Evolutionary conservation across 2,797 vertebrate species (phyloP).

Genomic region (Varecia variegata): DNA sequence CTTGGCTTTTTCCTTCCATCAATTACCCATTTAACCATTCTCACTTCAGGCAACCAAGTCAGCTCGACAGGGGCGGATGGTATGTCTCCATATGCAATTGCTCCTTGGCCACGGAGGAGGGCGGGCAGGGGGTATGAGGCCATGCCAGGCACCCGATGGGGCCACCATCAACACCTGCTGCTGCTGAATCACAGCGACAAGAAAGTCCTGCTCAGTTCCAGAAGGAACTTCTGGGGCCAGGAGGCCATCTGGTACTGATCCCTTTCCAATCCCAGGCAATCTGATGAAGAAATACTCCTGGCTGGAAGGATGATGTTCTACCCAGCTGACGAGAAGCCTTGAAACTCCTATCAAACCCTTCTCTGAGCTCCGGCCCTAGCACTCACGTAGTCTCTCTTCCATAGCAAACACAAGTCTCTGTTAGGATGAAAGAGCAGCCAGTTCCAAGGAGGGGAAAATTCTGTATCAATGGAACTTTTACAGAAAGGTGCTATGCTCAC

Average conservation of each 20-base stretch:
- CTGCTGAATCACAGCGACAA: slow-evolving; percentile 19
- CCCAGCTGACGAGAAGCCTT: not conserved
- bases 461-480: not conserved
- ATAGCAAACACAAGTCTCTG: not conserved
- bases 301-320: not conserved
- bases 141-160: slow-evolving; percentile 19
- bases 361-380: accelerated
- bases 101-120: not conserved
- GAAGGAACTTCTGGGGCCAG: slow-evolving; percentile 20
- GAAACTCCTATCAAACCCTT: not conserved
- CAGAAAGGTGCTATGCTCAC: not conserved
- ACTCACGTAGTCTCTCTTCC: not conserved
- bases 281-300: not conserved
- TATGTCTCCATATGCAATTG: not conserved
- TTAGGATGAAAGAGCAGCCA: not conserved
- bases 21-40: slow-evolving; percentile 51
- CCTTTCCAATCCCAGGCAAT: not conserved
- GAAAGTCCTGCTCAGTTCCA: not conserved
- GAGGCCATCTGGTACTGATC: slow-evolving; percentile 45
- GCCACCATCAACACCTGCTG: slow-evolving; percentile 5
- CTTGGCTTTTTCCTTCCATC: slow-evolving; percentile 39
- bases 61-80: not conserved
- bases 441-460: not conserved
- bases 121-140: not conserved
- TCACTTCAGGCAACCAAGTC: slow-evolving; percentile 39